Evolutionary conservation across 2,797 vertebrate species (phyloP).

Genomic region (Podarcis lilfordi): DNA sequence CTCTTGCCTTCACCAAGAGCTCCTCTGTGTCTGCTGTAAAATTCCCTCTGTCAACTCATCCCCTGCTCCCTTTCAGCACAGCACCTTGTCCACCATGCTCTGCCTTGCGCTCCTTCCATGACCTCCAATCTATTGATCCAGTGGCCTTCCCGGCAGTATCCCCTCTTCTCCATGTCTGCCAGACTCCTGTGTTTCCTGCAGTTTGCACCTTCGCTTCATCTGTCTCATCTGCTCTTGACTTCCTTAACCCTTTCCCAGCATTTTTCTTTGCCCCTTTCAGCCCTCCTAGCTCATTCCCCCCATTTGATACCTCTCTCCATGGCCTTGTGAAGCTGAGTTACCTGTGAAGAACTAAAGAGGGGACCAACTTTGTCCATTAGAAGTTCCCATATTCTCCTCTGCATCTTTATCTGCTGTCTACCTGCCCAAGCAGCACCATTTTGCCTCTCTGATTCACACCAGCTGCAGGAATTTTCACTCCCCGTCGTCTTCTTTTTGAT

Average conservation of each 20-base stretch:
- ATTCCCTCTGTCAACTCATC: background rate
- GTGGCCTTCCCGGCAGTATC: background rate
- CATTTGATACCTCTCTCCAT: background rate
- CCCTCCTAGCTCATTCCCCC: no score
- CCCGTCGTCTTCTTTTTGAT: background rate
- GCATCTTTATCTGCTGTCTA: no score
- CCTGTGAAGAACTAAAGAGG: no score
- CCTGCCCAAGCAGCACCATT: background rate
- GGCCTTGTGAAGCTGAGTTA: background rate
- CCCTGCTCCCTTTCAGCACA: background rate
- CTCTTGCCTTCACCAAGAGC: no score
- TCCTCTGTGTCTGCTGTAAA: no score
- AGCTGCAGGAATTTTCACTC: no score
- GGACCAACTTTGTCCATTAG: no score
- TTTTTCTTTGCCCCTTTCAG: no score
- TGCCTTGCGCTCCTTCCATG: background rate
- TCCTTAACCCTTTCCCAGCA: background rate
- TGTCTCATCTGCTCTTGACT: background rate
- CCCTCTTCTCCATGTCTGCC: background rate
- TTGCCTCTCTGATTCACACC: background rate
- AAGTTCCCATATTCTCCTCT: background rate
- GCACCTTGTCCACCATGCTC: no score
- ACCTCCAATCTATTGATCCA: background rate
- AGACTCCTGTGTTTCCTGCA: background rate
- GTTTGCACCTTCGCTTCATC: background rate